Percentiles rank a stretch among this genome's conserved stretches.
Conservation (phyloP, 2,113 vertebrate genomes). For the Alligator mississippiensis region DNA sequence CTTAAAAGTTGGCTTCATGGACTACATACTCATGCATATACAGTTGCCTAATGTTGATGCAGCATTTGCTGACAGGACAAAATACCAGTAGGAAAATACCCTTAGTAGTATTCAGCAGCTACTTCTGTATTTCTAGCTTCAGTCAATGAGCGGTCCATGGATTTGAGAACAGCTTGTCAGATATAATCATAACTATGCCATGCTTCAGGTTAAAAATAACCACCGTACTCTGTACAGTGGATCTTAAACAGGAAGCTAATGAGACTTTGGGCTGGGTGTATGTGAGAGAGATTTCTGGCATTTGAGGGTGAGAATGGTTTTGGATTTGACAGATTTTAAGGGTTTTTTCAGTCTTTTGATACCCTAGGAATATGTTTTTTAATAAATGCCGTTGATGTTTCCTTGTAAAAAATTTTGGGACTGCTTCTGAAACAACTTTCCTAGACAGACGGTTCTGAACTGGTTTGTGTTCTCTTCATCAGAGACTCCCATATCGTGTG, state of each 20-base stretch:
- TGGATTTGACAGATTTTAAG: background rate
- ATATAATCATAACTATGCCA: background rate
- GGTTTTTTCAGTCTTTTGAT: background rate
- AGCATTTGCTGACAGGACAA: background rate
- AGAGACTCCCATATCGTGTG: slow-evolving; percentile 84
- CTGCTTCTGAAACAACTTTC: accelerated
- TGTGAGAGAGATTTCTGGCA: too few species aligned
- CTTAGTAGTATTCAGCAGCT: background rate
- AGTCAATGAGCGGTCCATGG: background rate
- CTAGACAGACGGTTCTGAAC: background rate
- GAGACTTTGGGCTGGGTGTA: too few species aligned
- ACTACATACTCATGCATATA: background rate
- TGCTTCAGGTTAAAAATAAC: background rate
- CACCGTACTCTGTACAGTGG: background rate
- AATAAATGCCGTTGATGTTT: accelerated
- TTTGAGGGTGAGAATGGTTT: background rate
- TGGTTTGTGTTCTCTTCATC: slow-evolving; percentile 17
- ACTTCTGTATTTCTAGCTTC: background rate
- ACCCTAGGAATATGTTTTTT: background rate
- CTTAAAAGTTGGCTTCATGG: background rate
- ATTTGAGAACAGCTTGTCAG: background rate
- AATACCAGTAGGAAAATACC: background rate
- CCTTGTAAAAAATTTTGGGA: background rate
- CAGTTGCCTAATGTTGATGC: background rate
- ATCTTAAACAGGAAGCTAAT: background rate